Evolutionary conservation across 2,888 invertebrate genomes (phyloP).

Genomic region (Ophraella communa): DNA sequence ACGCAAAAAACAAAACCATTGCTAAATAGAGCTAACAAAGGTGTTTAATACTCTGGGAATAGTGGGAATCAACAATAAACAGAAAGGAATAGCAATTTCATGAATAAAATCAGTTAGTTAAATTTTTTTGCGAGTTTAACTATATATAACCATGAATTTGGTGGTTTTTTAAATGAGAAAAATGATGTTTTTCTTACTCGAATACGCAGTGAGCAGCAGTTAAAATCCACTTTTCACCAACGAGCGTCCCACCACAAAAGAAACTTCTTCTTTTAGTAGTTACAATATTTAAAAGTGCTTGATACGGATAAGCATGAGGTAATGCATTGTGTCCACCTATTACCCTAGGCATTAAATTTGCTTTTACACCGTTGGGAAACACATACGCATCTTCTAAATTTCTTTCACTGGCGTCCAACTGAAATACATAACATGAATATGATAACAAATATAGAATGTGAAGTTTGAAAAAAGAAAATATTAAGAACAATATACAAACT

Average conservation of each 20-base stretch:
- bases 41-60: too few species aligned
- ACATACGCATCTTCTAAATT: background rate
- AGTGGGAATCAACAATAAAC: too few species aligned
- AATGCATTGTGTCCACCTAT: conserved; percentile 34
- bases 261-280: conserved; percentile 6
- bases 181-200: conserved; percentile 28
- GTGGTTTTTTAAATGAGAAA: background rate
- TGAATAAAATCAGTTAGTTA: too few species aligned
- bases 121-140: too few species aligned
- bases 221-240: conserved; percentile 13
- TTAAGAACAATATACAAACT: too few species aligned
- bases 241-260: conserved; percentile 16
- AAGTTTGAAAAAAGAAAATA: background rate
- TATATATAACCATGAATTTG: too few species aligned
- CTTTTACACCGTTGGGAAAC: background rate
- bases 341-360: background rate
- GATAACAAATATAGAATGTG: background rate
- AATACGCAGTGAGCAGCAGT: conserved; percentile 28
- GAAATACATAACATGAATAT: background rate
- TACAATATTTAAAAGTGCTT: conserved; percentile 33
- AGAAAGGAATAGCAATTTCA: too few species aligned
- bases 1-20: too few species aligned
- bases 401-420: background rate
- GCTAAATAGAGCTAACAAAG: too few species aligned
- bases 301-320: conserved; percentile 35